Percentiles rank a stretch among this genome's conserved stretches.
Evolutionary conservation across 2,113 vertebrate genomes (phyloP).

Genomic region (Hipposideros armiger): DNA sequence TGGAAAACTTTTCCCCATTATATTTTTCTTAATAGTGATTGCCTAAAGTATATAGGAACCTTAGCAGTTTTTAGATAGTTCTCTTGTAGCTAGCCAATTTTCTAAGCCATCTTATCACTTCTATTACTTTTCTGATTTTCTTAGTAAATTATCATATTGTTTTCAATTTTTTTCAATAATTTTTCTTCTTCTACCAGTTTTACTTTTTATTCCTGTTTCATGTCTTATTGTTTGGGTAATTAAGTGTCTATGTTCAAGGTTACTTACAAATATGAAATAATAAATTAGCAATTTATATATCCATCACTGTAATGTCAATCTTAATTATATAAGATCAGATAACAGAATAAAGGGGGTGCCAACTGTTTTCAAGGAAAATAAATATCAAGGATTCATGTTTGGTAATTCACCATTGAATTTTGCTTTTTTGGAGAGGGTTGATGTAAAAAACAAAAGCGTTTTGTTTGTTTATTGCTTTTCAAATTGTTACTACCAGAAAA

Average conservation of each 20-base stretch:
- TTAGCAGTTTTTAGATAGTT: background rate
- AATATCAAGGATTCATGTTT: background rate
- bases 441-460: background rate
- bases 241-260: background rate
- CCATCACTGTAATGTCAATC: background rate
- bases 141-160: background rate
- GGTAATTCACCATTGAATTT: background rate
- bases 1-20: background rate
- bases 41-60: background rate
- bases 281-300: background rate
- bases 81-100: background rate
- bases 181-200: conserved; percentile 33
- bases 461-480: conserved; percentile 2
- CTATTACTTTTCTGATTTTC: conserved; percentile 25
- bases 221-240: background rate
- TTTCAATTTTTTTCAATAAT: background rate
- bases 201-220: conserved; percentile 34
- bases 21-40: conserved; percentile 49
- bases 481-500: background rate
- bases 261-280: background rate
- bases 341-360: background rate
- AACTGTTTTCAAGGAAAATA: background rate
- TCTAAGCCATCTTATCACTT: background rate
- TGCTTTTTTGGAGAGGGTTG: background rate
- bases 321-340: background rate